Base-by-base conservation (phyloP, 2,888 invertebrate species). In the Plusia festucae region DNA sequence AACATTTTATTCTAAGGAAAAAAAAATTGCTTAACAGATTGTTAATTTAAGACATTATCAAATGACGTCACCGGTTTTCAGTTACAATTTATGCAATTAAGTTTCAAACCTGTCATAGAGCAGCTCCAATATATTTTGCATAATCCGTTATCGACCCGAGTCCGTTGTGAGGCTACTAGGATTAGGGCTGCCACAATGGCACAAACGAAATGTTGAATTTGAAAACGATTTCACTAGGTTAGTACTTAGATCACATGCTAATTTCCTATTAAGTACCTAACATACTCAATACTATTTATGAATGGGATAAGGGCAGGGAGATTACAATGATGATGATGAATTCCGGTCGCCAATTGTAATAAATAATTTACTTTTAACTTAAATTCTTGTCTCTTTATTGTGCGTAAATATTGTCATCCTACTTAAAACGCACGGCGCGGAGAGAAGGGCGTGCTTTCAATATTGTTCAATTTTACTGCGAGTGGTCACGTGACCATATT, bases 401-500 rank as follows among this genome's bases (percentile, higher is more conserved):
- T 4, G 8, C 11, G 18, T 20, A 20, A 54, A 6, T 11, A 59
- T 70, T 68, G 68, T 54, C 44, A 68, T 24, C 60, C 66, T 74
- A 74, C 60, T 53, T 13, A 52, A 52, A 65, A 70, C 70, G 58
- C 70, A 70, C 59, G 32, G 54, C 22, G 58, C 59, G 51, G 62
- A 53, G 51, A 64, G 67, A 86, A 86, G 85, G 85, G 86, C 77
- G 81, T 81, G 76, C 82, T 80, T 82, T 82, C 82, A 80, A 86
- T 86, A 84, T 82, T 54, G 74, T 73, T 74, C 66, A 72, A 79
- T 81, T 85, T 88, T 84, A 88, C 85, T 80, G 83, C 76, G 27
- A 56, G 16, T 20, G 76, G 79, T 81, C 88, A 88, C 87, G 88
- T 77, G 59, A 84, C 46, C 34, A 18, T 49, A n/a, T n/a, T n/a